Evolutionary conservation across 1,140 invertebrate genomes (phyloP).

Genomic region (Caenorhabditis tropicalis): DNA sequence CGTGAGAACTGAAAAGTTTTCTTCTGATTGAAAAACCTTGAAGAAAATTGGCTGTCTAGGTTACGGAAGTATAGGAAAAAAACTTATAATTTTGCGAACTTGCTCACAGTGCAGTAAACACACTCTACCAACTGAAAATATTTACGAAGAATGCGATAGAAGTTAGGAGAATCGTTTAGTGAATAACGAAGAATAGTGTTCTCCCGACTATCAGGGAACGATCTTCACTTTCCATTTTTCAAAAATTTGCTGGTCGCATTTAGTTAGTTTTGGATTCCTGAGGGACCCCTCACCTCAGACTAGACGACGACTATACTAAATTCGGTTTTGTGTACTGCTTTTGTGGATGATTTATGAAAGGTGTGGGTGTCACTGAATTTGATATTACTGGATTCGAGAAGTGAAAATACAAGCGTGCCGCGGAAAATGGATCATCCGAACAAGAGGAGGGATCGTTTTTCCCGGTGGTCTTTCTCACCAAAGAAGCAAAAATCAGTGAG

Average conservation of each 20-base stretch:
- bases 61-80: background rate
- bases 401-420: background rate
- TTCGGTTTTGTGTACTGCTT: background rate
- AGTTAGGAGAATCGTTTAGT: no score
- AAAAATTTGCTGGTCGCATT: background rate
- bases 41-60: background rate
- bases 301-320: background rate
- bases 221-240: background rate
- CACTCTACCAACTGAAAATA: background rate
- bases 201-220: background rate
- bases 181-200: background rate
- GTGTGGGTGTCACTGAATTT: slow-evolving; percentile 10
- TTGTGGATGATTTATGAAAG: background rate
- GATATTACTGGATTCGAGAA: background rate
- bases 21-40: background rate
- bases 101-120: background rate
- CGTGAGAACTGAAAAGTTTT: background rate
- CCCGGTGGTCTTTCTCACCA: background rate
- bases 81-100: background rate
- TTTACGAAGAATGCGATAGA: no score
- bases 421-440: background rate
- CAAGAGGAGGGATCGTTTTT: background rate
- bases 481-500: slow-evolving; percentile 4
- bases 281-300: slow-evolving; percentile 2
- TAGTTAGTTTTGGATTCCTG: background rate